Evolutionary conservation across 2,888 invertebrate species (phyloP).

Genomic region (Lagria hirta): DNA sequence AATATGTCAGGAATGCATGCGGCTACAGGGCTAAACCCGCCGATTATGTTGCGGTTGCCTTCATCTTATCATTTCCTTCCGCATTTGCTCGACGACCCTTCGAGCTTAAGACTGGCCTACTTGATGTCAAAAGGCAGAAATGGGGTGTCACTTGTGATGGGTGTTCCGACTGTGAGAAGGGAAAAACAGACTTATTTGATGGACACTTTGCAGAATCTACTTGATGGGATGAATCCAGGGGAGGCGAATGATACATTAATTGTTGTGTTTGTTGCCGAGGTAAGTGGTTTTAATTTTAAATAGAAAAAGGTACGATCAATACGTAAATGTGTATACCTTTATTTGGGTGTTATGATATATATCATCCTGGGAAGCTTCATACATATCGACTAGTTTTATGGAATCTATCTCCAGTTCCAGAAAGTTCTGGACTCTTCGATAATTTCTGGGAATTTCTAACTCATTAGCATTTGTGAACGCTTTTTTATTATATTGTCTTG

Average conservation of each 20-base stretch:
- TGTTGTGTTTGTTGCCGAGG: conserved; percentile 85
- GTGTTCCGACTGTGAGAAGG: conserved; percentile 86
- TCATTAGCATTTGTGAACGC: too few species aligned
- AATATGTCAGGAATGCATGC: conserved; percentile 58
- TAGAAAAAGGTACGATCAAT: too few species aligned
- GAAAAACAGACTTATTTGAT: conserved; percentile 86
- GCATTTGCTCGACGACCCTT: conserved; percentile 77
- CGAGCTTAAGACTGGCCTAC: conserved; percentile 76
- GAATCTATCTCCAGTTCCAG: too few species aligned
- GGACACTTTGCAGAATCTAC: conserved; percentile 80
- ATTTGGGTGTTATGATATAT: too few species aligned
- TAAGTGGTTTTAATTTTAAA: conserved; percentile 47
- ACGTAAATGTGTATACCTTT: too few species aligned
- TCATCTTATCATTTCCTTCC: conserved; percentile 85
- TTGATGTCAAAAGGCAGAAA: conserved; percentile 72
- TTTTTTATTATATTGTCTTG: too few species aligned
- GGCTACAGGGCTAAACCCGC: conserved; percentile 52
- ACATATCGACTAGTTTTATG: too few species aligned
- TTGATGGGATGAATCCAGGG: conserved; percentile 73
- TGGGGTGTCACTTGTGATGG: conserved; percentile 81
- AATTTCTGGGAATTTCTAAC: too few species aligned
- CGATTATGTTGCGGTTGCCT: conserved; percentile 65
- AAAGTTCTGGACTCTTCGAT: too few species aligned
- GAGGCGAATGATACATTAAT: conserved; percentile 79
- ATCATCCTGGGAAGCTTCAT: too few species aligned